phyloP scores from a whole-genome alignment of 1,140 invertebrate species.

The Scaptomyza montana region DNA sequence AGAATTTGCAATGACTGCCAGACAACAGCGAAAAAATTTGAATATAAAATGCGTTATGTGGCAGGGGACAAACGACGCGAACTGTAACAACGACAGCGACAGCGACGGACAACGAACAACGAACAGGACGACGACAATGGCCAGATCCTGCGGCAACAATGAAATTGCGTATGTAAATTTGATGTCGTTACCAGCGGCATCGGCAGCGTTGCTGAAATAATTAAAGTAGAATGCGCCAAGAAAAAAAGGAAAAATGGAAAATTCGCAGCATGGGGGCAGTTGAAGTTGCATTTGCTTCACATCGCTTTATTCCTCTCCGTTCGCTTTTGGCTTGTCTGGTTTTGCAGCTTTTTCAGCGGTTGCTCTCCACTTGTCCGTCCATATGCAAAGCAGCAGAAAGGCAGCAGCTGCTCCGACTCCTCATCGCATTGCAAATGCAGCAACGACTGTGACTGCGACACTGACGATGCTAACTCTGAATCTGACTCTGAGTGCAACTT shows the following conservation, averaged over 20 bases:
- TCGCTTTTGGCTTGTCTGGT: constrained; percentile 33
- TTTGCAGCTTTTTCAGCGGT: constrained; percentile 23
- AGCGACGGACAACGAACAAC: constrained; percentile 17
- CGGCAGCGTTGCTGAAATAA: constrained; percentile 77
- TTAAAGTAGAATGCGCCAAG: constrained; percentile 74
- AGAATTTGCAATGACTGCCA: constrained; percentile 63
- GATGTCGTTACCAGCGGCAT: constrained; percentile 75
- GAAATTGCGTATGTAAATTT: constrained; percentile 83
- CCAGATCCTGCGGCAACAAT: constrained; percentile 77
- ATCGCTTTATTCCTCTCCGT: background rate
- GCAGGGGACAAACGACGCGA: constrained; percentile 27
- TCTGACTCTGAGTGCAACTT: constrained; percentile 71
- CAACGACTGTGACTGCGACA: constrained; percentile 16
- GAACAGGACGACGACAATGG: constrained; percentile 54
- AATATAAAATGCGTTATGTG: constrained; percentile 80
- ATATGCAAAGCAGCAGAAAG: constrained; percentile 69
- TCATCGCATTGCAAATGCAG: constrained; percentile 49
- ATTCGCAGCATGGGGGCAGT: constrained; percentile 31
- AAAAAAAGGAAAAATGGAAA: constrained; percentile 26
- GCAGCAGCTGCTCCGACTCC: constrained; percentile 54
- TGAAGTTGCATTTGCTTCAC: constrained; percentile 26
- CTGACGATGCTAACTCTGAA: constrained; percentile 12
- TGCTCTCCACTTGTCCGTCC: constrained; percentile 52
- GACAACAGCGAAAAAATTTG: constrained; percentile 75
- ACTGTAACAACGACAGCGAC: constrained; percentile 29